Evolutionary conservation across 2,888 invertebrate species (phyloP).

Genomic region (Chesias legatella): DNA sequence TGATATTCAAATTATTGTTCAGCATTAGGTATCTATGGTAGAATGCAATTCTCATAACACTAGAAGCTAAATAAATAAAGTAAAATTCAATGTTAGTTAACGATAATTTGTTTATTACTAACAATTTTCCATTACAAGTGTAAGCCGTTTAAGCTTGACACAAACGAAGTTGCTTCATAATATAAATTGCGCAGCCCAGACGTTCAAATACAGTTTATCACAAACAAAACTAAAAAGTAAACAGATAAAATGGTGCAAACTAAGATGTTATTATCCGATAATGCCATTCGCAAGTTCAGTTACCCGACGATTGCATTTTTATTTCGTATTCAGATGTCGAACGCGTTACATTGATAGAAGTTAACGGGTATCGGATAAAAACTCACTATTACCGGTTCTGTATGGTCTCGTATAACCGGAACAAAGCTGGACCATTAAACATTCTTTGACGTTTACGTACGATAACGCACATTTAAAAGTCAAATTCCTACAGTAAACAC

Average conservation of each 20-base stretch:
- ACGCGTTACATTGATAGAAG: slow-evolving; percentile 48
- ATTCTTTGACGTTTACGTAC: slow-evolving; percentile 47
- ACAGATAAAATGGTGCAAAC: slow-evolving; percentile 30
- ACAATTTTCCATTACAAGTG: slow-evolving; percentile 1
- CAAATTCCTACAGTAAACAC: slow-evolving; percentile 29
- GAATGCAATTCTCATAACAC: too few relatives aligned
- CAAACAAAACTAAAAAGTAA: slow-evolving; percentile 28
- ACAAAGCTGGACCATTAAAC: slow-evolving; percentile 50
- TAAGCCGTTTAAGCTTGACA: slow-evolving; percentile 11
- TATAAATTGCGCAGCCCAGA: slow-evolving; percentile 11
- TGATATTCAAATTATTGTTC: too few relatives aligned
- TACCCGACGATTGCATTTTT: slow-evolving; percentile 47
- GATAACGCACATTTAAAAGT: slow-evolving; percentile 46
- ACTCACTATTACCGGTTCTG: slow-evolving; percentile 49
- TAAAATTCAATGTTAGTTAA: too few relatives aligned
- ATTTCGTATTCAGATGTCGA: slow-evolving; percentile 57
- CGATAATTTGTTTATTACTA: too few relatives aligned
- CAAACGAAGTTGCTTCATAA: slow-evolving; percentile 12
- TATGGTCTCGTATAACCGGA: slow-evolving; percentile 55
- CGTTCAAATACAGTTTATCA: slow-evolving; percentile 17
- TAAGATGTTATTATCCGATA: slow-evolving; percentile 37
- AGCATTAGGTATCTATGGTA: too few relatives aligned
- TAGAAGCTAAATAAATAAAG: too few relatives aligned
- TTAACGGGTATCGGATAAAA: slow-evolving; percentile 60
- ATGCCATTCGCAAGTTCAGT: slow-evolving; percentile 44